A percentile compares a stretch with the other conserved stretches of the same genome.
Conservation (phyloP, 2,113 vertebrate genomes). For the Mola mola region DNA sequence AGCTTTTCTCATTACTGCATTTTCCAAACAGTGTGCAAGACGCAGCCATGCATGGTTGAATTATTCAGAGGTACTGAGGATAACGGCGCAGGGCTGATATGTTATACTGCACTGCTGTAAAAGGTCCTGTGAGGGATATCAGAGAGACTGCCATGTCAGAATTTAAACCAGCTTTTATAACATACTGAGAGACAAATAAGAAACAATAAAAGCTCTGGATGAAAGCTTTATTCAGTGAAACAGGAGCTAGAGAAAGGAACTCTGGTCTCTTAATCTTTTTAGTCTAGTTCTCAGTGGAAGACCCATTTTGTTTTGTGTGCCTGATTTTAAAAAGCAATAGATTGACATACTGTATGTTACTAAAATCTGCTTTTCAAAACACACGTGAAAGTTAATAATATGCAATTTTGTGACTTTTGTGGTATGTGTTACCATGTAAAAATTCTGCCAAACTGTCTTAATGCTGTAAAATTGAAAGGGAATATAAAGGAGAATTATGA, state of each 20-base stretch:
- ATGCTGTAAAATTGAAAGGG: no score
- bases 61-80: slow-evolving; percentile 90
- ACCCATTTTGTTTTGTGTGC: background rate
- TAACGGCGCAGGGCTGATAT: slow-evolving; percentile 79
- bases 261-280: background rate
- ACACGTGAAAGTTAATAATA: background rate
- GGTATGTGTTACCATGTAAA: no score
- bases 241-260: slow-evolving; percentile 52
- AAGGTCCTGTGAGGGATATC: slow-evolving; percentile 87
- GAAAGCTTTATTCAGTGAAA: slow-evolving; percentile 86
- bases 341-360: background rate
- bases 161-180: slow-evolving; percentile 91
- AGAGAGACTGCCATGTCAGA: slow-evolving; percentile 79
- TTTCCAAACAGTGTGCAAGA: slow-evolving; percentile 91
- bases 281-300: background rate
- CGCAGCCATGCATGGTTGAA: slow-evolving; percentile 89
- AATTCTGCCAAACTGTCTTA: no score
- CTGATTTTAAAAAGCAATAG: background rate
- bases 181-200: slow-evolving; percentile 59
- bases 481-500: no score
- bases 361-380: background rate
- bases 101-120: slow-evolving; percentile 86
- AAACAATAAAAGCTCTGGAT: slow-evolving; percentile 69
- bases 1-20: slow-evolving; percentile 90
- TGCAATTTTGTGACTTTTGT: background rate